Percentiles rank a stretch among this genome's conserved stretches.
Evolutionary conservation across 2,888 invertebrate genomes (phyloP).

Genomic region (Tetramorium bicarinatum): DNA sequence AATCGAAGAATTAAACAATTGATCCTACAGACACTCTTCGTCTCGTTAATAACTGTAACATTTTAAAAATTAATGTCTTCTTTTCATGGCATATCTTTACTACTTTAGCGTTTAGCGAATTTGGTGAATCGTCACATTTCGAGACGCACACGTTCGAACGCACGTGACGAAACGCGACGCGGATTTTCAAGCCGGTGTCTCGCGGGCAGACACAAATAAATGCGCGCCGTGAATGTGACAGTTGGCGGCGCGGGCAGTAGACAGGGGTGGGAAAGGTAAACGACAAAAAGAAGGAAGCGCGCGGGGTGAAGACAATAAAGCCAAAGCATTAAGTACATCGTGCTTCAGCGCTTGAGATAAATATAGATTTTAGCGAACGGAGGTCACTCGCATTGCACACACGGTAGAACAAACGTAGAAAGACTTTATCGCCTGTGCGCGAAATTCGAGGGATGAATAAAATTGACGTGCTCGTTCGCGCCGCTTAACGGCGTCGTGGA

Average conservation of each 20-base stretch:
- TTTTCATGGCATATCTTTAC: neutral
- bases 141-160: neutral
- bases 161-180: slow-evolving; percentile 66
- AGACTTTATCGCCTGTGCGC: slow-evolving; percentile 40
- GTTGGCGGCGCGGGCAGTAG: slow-evolving; percentile 44
- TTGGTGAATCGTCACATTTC: neutral
- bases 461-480: neutral
- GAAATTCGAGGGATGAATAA: neutral
- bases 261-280: slow-evolving; percentile 44
- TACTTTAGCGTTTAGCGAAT: neutral
- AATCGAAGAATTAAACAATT: neutral
- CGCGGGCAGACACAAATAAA: slow-evolving; percentile 79
- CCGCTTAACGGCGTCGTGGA: neutral
- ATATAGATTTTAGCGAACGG: slow-evolving; percentile 83
- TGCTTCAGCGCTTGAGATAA: slow-evolving; percentile 78
- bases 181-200: slow-evolving; percentile 75
- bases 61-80: neutral
- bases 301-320: slow-evolving; percentile 77
- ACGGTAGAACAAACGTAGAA: slow-evolving; percentile 39
- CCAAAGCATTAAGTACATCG: slow-evolving; percentile 79
- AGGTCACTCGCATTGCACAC: slow-evolving; percentile 82
- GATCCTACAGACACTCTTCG: neutral
- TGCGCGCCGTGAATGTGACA: slow-evolving; percentile 61
- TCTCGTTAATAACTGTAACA: neutral
- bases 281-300: slow-evolving; percentile 66